A percentile compares a stretch with the other conserved stretches of the same genome.
phyloP scores from a whole-genome alignment of 1,140 invertebrate species.

The Eulimnadia texana region DNA sequence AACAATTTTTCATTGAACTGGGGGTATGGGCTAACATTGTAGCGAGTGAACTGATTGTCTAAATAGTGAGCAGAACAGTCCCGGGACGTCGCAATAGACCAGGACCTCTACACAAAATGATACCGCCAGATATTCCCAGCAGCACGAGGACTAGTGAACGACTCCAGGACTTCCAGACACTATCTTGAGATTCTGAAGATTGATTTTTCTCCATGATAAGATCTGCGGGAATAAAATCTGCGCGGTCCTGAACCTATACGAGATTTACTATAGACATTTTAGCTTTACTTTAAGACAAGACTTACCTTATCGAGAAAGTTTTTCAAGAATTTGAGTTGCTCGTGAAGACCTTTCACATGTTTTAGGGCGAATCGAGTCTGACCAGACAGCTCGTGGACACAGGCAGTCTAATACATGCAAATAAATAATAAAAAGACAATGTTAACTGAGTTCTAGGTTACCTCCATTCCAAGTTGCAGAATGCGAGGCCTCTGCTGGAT shows the following conservation, averaged over 20 bases:
- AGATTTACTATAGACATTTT: not conserved
- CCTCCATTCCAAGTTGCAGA: constrained; percentile 25
- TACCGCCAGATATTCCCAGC: not conserved
- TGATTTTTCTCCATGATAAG: constrained; percentile 11
- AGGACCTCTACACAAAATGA: not conserved
- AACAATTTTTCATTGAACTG: no score
- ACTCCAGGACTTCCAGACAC: not conserved
- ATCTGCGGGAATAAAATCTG: constrained; percentile 13
- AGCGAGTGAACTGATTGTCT: no score
- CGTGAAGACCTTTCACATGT: constrained; percentile 16
- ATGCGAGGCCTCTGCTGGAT: constrained; percentile 26
- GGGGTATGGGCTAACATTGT: no score
- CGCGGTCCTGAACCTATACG: constrained; percentile 3
- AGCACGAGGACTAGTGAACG: not conserved
- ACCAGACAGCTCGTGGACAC: constrained; percentile 16
- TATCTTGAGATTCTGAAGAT: not conserved
- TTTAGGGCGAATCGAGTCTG: constrained; percentile 16
- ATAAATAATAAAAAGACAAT: not conserved
- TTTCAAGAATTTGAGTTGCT: constrained; percentile 20
- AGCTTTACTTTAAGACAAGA: not conserved
- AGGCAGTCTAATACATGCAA: constrained; percentile 5
- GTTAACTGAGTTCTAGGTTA: no score
- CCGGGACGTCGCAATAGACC: not conserved
- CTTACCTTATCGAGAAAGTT: constrained; percentile 20
- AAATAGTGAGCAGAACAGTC: no score